Percentiles rank a stretch among this genome's conserved stretches.
These are phyloP conservation scores for Pygoscelis antarcticus DNA, from an alignment of 2,113 vertebrate genomes.

Conservation along the genomic window DNA sequence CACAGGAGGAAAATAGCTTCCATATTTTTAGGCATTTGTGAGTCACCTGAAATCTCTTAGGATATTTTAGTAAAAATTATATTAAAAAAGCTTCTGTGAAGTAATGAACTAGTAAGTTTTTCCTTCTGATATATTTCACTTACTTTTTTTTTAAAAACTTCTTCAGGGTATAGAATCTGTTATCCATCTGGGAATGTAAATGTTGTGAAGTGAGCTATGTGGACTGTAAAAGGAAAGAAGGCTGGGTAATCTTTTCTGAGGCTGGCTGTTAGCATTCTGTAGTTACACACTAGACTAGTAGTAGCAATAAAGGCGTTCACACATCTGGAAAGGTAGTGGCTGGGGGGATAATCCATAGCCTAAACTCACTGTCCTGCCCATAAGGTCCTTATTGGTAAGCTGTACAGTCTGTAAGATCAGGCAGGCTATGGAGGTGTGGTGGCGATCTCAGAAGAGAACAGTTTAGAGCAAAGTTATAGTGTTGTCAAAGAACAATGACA, in stretches of 20 bases:
- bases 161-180: background rate
- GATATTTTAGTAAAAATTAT: conserved; percentile 25
- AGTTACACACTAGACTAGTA: background rate
- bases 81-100: background rate
- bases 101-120: background rate
- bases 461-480: background rate
- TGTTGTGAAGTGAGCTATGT: background rate
- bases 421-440: background rate
- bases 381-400: background rate
- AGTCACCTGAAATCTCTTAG: conserved; percentile 28
- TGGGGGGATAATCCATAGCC: background rate
- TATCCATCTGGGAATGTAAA: background rate
- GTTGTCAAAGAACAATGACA: background rate
- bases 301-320: background rate
- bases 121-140: background rate
- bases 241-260: background rate
- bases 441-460: background rate
- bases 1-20: conserved; percentile 5
- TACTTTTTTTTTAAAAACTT: background rate
- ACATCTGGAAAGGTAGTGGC: background rate
- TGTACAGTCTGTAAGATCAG: background rate
- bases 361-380: background rate
- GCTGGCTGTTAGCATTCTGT: background rate
- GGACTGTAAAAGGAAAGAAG: background rate
- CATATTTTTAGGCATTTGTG: conserved; percentile 17